Conservation (phyloP, 2,888 invertebrate genomes). For the Coelinius sp. region DNA sequence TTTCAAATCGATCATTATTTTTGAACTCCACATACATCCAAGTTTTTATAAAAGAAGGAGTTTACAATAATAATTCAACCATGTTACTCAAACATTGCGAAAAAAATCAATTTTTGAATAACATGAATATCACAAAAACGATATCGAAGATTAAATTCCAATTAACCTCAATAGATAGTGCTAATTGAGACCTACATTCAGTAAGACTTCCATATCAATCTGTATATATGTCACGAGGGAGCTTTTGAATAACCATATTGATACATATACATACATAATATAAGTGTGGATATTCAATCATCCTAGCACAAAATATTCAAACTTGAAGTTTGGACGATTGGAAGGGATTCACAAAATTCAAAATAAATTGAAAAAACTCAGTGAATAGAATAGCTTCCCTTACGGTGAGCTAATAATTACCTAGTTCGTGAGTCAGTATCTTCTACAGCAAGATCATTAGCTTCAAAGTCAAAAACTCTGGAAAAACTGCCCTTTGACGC, state of each 20-base stretch:
- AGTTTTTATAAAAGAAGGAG: too few relatives aligned
- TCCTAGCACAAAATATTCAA: too few relatives aligned
- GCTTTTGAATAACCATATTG: neutral
- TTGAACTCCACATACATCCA: too few relatives aligned
- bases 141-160: neutral
- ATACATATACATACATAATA: neutral
- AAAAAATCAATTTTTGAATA: too few relatives aligned
- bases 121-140: neutral
- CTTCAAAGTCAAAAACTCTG: constrained; percentile 94
- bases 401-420: constrained; percentile 64
- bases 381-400: neutral
- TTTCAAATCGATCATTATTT: too few relatives aligned
- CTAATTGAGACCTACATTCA: neutral
- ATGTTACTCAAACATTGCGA: too few relatives aligned
- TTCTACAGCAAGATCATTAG: constrained; percentile 87
- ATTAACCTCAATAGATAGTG: neutral
- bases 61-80: too few relatives aligned
- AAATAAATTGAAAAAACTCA: neutral
- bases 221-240: neutral
- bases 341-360: neutral
- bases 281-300: neutral
- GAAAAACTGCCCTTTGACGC: constrained; percentile 93
- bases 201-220: neutral
- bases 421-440: constrained; percentile 85
- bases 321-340: too few relatives aligned